Evolutionary conservation across 2,888 invertebrate species (phyloP).

Genomic region (Drosophila anomelani): DNA sequence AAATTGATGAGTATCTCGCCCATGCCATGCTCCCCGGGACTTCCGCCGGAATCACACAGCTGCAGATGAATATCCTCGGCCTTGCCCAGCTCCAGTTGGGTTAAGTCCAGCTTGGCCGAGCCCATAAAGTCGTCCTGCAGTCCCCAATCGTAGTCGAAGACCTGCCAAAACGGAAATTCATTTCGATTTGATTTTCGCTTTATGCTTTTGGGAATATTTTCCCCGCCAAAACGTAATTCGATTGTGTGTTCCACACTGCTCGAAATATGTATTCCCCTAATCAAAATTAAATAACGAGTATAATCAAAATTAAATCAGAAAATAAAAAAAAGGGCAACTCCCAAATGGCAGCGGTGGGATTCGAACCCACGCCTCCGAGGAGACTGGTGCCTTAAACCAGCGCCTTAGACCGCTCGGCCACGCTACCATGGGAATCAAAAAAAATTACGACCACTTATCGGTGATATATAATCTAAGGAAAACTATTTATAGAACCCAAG

Average conservation of each 20-base stretch:
- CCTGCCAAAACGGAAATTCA: slow-evolving; percentile 85
- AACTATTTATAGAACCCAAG: slow-evolving; percentile 19
- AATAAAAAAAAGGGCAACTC: neutral
- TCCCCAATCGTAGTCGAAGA: slow-evolving; percentile 99
- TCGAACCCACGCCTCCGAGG: slow-evolving; percentile 84
- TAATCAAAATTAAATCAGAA: neutral
- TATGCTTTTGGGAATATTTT: neutral
- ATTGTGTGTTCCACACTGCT: neutral
- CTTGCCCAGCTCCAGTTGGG: slow-evolving; percentile 91
- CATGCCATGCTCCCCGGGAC: slow-evolving; percentile 86
- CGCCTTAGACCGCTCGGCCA: slow-evolving; percentile 85
- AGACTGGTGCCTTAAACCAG: slow-evolving; percentile 84
- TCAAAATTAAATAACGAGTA: neutral
- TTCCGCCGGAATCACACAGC: slow-evolving; percentile 89
- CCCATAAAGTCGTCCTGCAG: slow-evolving; percentile 99
- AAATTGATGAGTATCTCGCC: slow-evolving; percentile 94
- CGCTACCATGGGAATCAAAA: slow-evolving; percentile 72
- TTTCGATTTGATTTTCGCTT: slow-evolving; percentile 26
- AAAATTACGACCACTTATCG: slow-evolving; percentile 2
- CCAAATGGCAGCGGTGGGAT: slow-evolving; percentile 83
- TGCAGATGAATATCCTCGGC: slow-evolving; percentile 91
- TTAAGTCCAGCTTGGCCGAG: slow-evolving; percentile 92
- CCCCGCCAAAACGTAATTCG: slow-evolving; percentile 1
- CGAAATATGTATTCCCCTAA: neutral
- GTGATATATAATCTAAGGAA: neutral